These are phyloP conservation scores for Dasysyrphus albostriatus DNA, from an alignment of 2,888 invertebrate genomes.

Conservation along the genomic window DNA sequence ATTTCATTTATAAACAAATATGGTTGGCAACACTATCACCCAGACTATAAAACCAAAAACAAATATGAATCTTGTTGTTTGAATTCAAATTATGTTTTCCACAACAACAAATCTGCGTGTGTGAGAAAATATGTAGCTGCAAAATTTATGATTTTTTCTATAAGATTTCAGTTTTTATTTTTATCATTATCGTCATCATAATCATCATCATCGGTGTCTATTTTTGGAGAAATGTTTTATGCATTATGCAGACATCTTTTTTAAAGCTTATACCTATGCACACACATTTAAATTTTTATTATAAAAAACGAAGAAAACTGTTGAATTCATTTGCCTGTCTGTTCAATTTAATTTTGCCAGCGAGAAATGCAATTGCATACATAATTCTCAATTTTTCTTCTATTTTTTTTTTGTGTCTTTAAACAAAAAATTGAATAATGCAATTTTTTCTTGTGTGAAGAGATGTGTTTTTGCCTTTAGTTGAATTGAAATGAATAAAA, in stretches of 20 bases:
- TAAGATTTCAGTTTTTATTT: not conserved
- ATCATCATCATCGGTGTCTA: not conserved
- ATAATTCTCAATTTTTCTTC: not conserved
- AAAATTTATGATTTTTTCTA: constrained; percentile 1
- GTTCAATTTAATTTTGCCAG: constrained; percentile 21
- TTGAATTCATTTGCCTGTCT: constrained; percentile 11
- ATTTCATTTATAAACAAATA: too few relatives aligned
- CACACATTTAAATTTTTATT: not conserved
- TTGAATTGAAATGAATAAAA: constrained; percentile 53
- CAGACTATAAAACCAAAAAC: not conserved
- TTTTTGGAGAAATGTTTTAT: constrained; percentile 19
- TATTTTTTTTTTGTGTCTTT: constrained; percentile 16
- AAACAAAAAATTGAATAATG: constrained; percentile 26
- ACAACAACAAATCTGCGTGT: not conserved
- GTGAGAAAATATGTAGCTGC: not conserved
- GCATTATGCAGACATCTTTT: not conserved
- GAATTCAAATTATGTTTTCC: not conserved
- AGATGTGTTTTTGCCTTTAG: constrained; percentile 32
- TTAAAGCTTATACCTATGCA: not conserved
- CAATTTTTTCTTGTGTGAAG: constrained; percentile 13
- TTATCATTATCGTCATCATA: not conserved
- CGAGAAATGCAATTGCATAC: constrained; percentile 35
- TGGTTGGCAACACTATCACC: not conserved
- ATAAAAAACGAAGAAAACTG: constrained; percentile 4
- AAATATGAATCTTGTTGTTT: not conserved